Conservation (phyloP, 2,113 vertebrate species). For the Sinosuthora webbiana region DNA sequence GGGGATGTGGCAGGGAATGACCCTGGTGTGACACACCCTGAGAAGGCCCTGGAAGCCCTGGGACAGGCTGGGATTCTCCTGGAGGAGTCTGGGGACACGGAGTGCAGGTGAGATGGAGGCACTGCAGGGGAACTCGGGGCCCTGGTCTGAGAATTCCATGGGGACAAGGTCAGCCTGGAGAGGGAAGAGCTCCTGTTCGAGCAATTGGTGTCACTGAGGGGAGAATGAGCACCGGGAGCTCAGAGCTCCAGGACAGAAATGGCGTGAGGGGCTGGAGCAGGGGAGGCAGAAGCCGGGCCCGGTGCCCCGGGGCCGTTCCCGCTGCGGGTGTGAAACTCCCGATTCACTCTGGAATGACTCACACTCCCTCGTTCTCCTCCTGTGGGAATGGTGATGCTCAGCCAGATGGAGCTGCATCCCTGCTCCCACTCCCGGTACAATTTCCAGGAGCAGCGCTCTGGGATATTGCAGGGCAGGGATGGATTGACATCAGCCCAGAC, state of each 20-base stretch:
- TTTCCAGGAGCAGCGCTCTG: background rate
- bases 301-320: background rate
- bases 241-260: background rate
- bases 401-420: background rate
- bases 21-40: accelerated
- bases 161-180: background rate
- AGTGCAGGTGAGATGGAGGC: background rate
- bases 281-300: background rate
- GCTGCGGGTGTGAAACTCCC: background rate
- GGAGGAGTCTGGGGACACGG: background rate
- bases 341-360: background rate
- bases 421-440: background rate
- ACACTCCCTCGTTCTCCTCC: background rate
- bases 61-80: background rate
- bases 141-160: background rate
- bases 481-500: background rate
- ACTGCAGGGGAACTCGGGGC: background rate
- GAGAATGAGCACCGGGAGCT: background rate
- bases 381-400: background rate
- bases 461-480: background rate
- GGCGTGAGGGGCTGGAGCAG: background rate
- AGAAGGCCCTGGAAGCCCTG: background rate
- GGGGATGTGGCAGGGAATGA: background rate
- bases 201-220: background rate
- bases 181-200: background rate